phyloP scores from a whole-genome alignment of 2,113 vertebrate genomes.

The Labrus mixtus region DNA sequence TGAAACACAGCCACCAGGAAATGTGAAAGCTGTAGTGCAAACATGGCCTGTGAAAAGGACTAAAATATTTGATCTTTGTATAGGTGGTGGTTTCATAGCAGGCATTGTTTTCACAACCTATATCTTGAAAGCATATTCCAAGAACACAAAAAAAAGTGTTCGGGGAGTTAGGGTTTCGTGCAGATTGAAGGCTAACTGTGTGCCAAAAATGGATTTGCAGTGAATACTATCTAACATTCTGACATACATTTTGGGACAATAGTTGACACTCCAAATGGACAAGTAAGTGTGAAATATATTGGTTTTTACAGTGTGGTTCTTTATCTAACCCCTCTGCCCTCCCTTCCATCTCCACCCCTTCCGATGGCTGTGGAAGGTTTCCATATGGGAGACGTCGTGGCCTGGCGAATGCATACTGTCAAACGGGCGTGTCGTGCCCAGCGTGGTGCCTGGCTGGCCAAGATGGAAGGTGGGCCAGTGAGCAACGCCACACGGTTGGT shows the following conservation, averaged over 20 bases:
- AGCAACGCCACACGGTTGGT: slow-evolving; percentile 62
- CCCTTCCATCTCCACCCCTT: neutral
- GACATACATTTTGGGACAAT: slow-evolving; percentile 1
- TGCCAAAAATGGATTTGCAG: slow-evolving; percentile 20
- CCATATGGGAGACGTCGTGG: slow-evolving; percentile 57
- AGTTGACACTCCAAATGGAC: neutral
- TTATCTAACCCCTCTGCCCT: neutral
- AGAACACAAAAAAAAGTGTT: no score
- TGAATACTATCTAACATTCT: slow-evolving; percentile 1
- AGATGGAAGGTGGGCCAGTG: slow-evolving; percentile 67
- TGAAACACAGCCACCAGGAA: no score
- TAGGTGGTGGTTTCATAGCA: no score
- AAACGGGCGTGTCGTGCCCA: slow-evolving; percentile 53
- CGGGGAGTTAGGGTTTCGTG: neutral
- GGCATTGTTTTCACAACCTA: no score
- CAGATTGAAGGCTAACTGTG: neutral
- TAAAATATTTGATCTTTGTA: no score
- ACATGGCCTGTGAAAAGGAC: no score
- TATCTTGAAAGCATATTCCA: no score
- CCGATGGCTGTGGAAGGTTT: slow-evolving; percentile 34
- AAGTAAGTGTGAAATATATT: slow-evolving; percentile 28
- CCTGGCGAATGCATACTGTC: slow-evolving; percentile 50
- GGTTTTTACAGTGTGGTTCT: slow-evolving; percentile 10
- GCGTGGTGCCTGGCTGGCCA: slow-evolving; percentile 58
- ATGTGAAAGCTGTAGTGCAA: no score